Base-by-base conservation (phyloP, 2,797 vertebrate genomes). In the Okamejei kenojei region DNA sequence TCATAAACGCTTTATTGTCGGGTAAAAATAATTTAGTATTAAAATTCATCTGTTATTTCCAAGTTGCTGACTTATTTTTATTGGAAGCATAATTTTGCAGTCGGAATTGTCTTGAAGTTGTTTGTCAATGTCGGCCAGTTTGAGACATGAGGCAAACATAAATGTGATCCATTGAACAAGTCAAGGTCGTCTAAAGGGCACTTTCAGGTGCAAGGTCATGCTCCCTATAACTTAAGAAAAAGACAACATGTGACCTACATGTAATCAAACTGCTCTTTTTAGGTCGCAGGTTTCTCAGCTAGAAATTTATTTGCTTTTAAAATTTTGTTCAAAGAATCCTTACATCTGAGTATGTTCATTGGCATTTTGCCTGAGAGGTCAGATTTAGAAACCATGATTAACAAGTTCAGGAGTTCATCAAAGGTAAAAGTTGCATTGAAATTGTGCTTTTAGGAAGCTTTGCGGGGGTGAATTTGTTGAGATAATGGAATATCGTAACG, bases 291-390 rank as follows among this genome's bases (percentile, higher is more conserved):
- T 88, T 88, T 88, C 63, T 86, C 63, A 88, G 63, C 84, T 88
- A 35, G 61, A 88, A 32, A 88, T 65, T 68, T 88, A 88, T 68
- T 65, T 65, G 61, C 63, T 35, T 65, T 88, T 68, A 88, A 88
- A 68, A 19, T 35, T n/a, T 35, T 65, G 61, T 88, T 88, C 84
- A 68, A 88, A 68, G 63, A 10, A 63, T 88, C 32, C 6, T 68
- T 68, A 11, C 84, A 88, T 88, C 63, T 68, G n/a, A 35, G n/a
- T 35, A 68, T 88, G 84, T 35, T 88, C 15, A 88, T 68, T 32
- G 84, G n/a, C n/a, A 88, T 88, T 88, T 88, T 88, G 63, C 61
- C 17, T 88, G n/a, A 88, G 32, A 88, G 19, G n/a, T 88, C 61
- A 88, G 32, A 35, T 88, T 63, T 68, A 68, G 68, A 88, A 65